Evolutionary conservation across 2,797 vertebrate species (phyloP).

Genomic region (Enteromius afrohamiltoni): DNA sequence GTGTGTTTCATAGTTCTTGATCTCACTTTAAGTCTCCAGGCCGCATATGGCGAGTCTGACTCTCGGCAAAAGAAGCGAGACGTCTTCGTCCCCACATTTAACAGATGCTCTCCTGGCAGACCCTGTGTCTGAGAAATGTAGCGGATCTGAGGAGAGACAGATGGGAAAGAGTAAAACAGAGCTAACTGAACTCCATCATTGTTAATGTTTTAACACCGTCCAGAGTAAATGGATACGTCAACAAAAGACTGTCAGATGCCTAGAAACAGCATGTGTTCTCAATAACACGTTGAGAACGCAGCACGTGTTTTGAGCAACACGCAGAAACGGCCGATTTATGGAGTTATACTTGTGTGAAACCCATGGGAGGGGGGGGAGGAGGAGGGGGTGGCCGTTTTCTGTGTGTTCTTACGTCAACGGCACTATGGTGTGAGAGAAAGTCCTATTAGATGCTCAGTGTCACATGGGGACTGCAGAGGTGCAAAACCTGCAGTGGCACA

Average conservation of each 20-base stretch:
- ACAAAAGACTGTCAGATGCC: conserved; percentile 8
- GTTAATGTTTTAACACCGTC: conserved; percentile 25
- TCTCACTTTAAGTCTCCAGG: conserved; percentile 96
- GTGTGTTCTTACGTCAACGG: conserved; percentile 73
- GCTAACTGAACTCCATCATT: background rate
- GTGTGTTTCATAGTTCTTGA: background rate
- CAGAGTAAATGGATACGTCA: conserved; percentile 8
- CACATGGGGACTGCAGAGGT: conserved; percentile 45
- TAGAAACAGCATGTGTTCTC: conserved; percentile 13
- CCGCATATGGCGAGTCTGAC: conserved; percentile 87
- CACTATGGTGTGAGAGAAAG: conserved; percentile 70
- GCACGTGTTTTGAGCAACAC: conserved; percentile 19
- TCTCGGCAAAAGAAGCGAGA: conserved; percentile 94
- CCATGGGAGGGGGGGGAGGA: background rate
- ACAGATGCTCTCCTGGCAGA: conserved; percentile 90
- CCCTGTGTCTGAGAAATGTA: conserved; percentile 99
- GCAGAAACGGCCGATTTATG: background rate
- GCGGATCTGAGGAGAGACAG: conserved; percentile 85
- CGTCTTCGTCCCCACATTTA: conserved; percentile 95
- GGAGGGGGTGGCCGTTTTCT: conserved; percentile 18
- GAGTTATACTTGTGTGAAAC: conserved; percentile 7
- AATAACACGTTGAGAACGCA: background rate
- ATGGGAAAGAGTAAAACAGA: background rate
- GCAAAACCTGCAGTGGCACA: background rate
- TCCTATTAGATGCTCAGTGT: conserved; percentile 68